Percentiles rank a stretch among this genome's conserved stretches.
Evolutionary conservation across 2,797 vertebrate genomes (phyloP).

Genomic region (Gallinago stenura): DNA sequence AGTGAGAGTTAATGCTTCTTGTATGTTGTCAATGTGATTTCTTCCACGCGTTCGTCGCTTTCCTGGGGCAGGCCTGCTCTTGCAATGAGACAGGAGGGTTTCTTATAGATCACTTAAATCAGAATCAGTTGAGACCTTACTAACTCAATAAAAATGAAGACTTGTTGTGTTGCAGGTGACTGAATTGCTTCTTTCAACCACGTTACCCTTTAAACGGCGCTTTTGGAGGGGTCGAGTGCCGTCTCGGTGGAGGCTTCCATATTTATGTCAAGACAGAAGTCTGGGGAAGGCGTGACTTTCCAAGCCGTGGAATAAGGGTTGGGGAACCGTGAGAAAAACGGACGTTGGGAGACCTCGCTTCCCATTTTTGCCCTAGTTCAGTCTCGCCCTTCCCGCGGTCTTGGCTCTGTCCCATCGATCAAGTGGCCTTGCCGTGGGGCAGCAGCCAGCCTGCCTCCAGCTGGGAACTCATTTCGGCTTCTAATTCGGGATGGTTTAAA

Average conservation of each 20-base stretch:
- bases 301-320: background rate
- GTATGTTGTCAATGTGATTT: background rate
- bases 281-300: background rate
- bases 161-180: slow-evolving; percentile 37
- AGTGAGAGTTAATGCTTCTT: background rate
- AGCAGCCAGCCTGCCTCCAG: background rate
- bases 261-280: background rate
- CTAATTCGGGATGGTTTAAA: background rate
- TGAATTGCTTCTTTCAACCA: slow-evolving; percentile 33
- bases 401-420: rapidly evolving
- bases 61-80: background rate
- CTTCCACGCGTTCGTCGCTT: background rate
- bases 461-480: background rate
- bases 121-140: background rate
- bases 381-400: background rate
- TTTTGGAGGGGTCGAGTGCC: rapidly evolving
- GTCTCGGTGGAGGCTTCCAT: background rate
- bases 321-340: background rate
- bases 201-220: background rate
- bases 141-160: slow-evolving; percentile 55
- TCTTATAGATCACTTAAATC: background rate
- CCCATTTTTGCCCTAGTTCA: rapidly evolving
- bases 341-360: background rate
- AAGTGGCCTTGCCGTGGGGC: background rate
- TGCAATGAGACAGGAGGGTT: background rate